phyloP scores from a whole-genome alignment of 2,888 invertebrate species.

The Tachina grossa region DNA sequence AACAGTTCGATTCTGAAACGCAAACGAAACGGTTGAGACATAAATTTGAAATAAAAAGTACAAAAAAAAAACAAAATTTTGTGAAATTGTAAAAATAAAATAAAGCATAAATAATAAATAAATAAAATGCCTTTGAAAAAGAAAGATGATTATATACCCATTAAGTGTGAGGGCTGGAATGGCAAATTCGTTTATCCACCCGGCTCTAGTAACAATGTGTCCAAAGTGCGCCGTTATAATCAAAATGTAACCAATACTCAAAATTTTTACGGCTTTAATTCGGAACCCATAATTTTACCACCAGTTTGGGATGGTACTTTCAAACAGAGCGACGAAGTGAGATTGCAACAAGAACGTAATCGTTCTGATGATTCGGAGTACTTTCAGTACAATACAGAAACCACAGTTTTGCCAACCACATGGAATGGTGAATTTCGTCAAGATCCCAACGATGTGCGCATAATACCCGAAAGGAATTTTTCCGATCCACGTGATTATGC shows the following conservation, averaged over 20 bases:
- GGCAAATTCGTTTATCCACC: constrained; percentile 80
- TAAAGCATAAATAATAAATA: constrained; percentile 6
- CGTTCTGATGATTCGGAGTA: constrained; percentile 80
- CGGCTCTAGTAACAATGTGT: constrained; percentile 79
- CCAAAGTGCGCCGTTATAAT: constrained; percentile 80
- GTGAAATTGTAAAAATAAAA: constrained; percentile 8
- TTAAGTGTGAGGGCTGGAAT: constrained; percentile 83
- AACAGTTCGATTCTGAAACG: constrained; percentile 68
- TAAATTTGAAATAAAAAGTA: neutral
- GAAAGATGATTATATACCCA: constrained; percentile 81
- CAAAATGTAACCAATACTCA: constrained; percentile 80
- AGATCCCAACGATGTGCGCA: constrained; percentile 81
- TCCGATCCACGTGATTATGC: constrained; percentile 82
- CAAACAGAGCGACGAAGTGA: constrained; percentile 78
- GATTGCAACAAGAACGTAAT: constrained; percentile 79
- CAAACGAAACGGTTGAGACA: constrained; percentile 57
- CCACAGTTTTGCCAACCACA: constrained; percentile 79
- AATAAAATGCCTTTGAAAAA: constrained; percentile 78
- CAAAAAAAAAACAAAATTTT: constrained; percentile 16
- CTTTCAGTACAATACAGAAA: constrained; percentile 78
- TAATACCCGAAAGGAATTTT: constrained; percentile 80
- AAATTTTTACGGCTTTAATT: constrained; percentile 80
- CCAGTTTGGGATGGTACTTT: constrained; percentile 82
- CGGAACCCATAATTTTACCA: constrained; percentile 80
- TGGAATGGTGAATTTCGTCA: constrained; percentile 81